Conservation (phyloP, 2,113 vertebrate genomes). For the Protobothrops mucrosquamatus region DNA sequence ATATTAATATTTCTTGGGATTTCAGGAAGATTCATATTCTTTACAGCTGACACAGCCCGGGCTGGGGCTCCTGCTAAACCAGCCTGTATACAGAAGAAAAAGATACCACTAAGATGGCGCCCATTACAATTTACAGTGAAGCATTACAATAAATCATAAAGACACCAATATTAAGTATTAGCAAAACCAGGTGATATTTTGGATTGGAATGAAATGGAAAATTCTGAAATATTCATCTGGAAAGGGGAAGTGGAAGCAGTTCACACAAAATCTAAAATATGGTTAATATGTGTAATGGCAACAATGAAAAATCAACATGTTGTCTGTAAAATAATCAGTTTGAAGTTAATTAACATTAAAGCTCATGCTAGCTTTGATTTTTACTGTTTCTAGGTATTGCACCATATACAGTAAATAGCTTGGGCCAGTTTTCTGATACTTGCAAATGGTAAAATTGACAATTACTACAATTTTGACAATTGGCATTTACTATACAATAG, state of each 20-base stretch:
- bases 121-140: conserved; percentile 22
- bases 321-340: neutral
- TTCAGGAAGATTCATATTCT: conserved; percentile 99
- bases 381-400: conserved; percentile 39
- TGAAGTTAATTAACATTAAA: conserved; percentile 27
- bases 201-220: conserved; percentile 74
- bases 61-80: conserved; percentile 98
- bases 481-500: too few species aligned
- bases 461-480: neutral
- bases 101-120: conserved; percentile 67
- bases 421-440: neutral
- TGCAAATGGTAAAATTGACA: conserved; percentile 5
- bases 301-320: conserved; percentile 52
- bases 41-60: conserved; percentile 97
- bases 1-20: conserved; percentile 99
- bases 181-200: conserved; percentile 65
- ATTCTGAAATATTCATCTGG: conserved; percentile 70
- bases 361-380: conserved; percentile 41
- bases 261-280: conserved; percentile 64
- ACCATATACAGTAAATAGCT: conserved; percentile 2
- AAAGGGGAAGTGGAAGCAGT: conserved; percentile 62
- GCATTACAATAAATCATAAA: conserved; percentile 31
- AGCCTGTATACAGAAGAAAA: conserved; percentile 84
- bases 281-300: conserved; percentile 66
- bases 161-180: conserved; percentile 60